Percentiles rank a stretch among this genome's conserved stretches.
phyloP scores from a whole-genome alignment of 1,140 invertebrate genomes.

The Frieseomelitta varia region DNA sequence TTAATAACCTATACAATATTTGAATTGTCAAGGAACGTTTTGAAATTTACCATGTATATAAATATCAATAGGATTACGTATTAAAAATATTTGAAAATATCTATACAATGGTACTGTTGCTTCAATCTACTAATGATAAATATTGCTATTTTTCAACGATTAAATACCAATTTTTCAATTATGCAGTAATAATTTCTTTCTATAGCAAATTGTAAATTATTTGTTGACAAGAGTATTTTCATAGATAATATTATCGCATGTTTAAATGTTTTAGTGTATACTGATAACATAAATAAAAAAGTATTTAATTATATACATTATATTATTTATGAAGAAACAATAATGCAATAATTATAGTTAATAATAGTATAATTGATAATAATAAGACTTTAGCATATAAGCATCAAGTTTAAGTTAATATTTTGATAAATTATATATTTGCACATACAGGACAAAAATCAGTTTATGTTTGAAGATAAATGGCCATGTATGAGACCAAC shows the following conservation, averaged over 20 bases:
- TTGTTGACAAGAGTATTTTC: not conserved
- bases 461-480: slow-evolving; percentile 94
- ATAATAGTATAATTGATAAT: not conserved
- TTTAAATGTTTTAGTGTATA: not conserved
- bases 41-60: not conserved
- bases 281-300: not conserved
- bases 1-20: slow-evolving; percentile 39
- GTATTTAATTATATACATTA: too few relatives aligned
- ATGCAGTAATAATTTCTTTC: not conserved
- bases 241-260: not conserved
- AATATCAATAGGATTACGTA: not conserved
- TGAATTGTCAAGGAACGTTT: slow-evolving; percentile 28
- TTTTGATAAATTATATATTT: slow-evolving; percentile 28
- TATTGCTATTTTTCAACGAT: slow-evolving; percentile 3
- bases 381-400: not conserved
- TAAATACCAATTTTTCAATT: slow-evolving; percentile 1
- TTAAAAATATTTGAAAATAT: not conserved
- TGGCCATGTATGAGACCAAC: slow-evolving; percentile 97
- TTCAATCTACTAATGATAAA: not conserved
- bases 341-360: not conserved
- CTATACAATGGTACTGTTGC: not conserved
- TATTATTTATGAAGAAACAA: too few relatives aligned
- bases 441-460: slow-evolving; percentile 72
- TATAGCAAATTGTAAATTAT: not conserved
- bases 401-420: not conserved